Conservation (phyloP, 2,888 invertebrate genomes). For the Pristionchus fissidentatus region DNA sequence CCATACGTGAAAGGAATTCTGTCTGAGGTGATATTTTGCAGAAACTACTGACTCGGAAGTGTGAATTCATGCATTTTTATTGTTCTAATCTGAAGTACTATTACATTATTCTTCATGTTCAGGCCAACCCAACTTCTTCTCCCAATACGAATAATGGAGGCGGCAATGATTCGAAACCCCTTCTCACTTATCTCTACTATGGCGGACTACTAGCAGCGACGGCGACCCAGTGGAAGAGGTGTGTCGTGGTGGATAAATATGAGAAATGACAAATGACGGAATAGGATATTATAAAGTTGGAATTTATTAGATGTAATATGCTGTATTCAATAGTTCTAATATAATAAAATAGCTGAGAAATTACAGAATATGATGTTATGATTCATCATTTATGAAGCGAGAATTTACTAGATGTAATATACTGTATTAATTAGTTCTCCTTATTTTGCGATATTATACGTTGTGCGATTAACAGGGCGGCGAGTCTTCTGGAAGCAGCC, state of each 20-base stretch:
- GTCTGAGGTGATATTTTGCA: not conserved
- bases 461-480: not conserved
- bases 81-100: not conserved
- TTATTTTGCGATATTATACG: too few species aligned
- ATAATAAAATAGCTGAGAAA: too few species aligned
- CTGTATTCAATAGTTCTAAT: too few species aligned
- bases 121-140: not conserved
- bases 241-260: not conserved
- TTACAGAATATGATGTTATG: too few species aligned
- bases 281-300: not conserved
- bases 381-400: too few species aligned
- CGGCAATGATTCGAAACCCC: slow-evolving; percentile 32
- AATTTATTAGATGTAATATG: too few species aligned
- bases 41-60: not conserved
- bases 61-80: not conserved
- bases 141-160: not conserved
- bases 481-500: slow-evolving; percentile 39
- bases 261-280: not conserved
- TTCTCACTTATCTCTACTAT: slow-evolving; percentile 48
- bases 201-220: slow-evolving; percentile 30
- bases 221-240: slow-evolving; percentile 21
- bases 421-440: too few species aligned
- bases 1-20: slow-evolving; percentile 32
- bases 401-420: too few species aligned
- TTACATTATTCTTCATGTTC: not conserved